Percentiles rank a stretch among this genome's conserved stretches.
These are phyloP conservation scores for Podabrus alpinus DNA, from an alignment of 2,888 invertebrate genomes.

Conservation along the genomic window DNA sequence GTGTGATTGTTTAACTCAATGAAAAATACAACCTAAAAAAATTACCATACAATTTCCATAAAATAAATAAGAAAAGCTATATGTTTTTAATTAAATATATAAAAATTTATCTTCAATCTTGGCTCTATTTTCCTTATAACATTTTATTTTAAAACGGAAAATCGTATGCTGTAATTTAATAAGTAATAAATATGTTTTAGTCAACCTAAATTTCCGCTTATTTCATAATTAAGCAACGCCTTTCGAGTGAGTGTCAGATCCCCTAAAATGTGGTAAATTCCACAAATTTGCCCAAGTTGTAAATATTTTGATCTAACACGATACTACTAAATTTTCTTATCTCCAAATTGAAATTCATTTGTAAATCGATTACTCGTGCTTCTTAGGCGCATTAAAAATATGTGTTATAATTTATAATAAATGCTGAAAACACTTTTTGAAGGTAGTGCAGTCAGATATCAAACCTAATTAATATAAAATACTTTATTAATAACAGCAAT, in stretches of 20 bases:
- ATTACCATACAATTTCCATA: neutral
- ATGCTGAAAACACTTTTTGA: neutral
- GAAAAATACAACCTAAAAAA: neutral
- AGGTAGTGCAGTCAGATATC: neutral
- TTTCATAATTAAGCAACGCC: neutral
- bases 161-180: neutral
- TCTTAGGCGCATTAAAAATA: neutral
- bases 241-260: neutral
- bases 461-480: too few species aligned
- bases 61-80: neutral
- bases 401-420: neutral
- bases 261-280: neutral
- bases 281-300: neutral
- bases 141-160: neutral
- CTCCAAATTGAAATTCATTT: neutral
- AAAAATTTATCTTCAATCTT: neutral
- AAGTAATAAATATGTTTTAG: neutral
- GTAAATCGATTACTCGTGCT: neutral
- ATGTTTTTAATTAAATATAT: neutral
- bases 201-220: neutral
- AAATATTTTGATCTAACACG: neutral
- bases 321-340: neutral
- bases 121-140: neutral
- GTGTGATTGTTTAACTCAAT: neutral
- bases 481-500: too few species aligned